These are phyloP conservation scores for Agrotis segetum DNA, from an alignment of 2,888 invertebrate genomes.

Conservation along the genomic window DNA sequence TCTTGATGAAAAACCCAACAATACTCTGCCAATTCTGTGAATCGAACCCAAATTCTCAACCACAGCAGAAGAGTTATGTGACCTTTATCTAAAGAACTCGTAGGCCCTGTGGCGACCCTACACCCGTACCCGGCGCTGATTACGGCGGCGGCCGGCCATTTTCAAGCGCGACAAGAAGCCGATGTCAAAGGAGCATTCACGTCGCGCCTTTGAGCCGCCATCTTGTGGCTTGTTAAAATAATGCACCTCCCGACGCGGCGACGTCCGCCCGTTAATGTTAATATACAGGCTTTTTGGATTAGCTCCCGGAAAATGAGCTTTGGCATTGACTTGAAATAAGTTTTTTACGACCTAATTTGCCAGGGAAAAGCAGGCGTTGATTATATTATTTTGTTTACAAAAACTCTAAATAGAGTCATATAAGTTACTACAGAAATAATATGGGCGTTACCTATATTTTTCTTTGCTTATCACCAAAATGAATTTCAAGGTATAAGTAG, in stretches of 20 bases:
- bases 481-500: slow-evolving; percentile 1
- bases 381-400: too few species aligned
- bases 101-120: slow-evolving; percentile 44
- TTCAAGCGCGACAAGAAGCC: slow-evolving; percentile 50
- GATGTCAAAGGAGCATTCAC: slow-evolving; percentile 59
- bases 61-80: too few species aligned
- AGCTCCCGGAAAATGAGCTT: slow-evolving; percentile 1
- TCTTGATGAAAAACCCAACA: too few species aligned
- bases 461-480: slow-evolving; percentile 1
- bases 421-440: background rate
- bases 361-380: too few species aligned
- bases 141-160: slow-evolving; percentile 56
- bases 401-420: too few species aligned
- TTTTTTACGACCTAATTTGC: background rate
- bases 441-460: background rate
- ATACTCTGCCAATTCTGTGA: too few species aligned
- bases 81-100: background rate
- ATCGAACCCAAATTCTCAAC: too few species aligned
- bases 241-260: slow-evolving; percentile 43
- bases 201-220: slow-evolving; percentile 55
- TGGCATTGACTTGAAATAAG: background rate
- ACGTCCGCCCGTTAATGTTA: slow-evolving; percentile 37
- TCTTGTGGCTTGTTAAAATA: slow-evolving; percentile 58
- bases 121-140: slow-evolving; percentile 54
- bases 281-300: slow-evolving; percentile 14